These are phyloP conservation scores for Trissolcus japonicus DNA, from an alignment of 2,888 invertebrate species.

Conservation along the genomic window DNA sequence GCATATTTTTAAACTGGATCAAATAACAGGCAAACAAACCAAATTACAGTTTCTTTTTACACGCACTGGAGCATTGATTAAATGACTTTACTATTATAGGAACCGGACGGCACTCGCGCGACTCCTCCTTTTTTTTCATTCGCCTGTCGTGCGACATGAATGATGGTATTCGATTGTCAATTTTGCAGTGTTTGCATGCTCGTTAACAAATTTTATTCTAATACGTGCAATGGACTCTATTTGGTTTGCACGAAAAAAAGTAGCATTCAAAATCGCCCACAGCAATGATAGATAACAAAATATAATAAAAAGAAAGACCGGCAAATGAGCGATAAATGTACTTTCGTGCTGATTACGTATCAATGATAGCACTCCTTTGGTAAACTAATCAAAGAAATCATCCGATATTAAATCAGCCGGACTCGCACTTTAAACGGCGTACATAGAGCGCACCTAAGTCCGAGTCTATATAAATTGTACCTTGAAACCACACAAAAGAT, in stretches of 20 bases:
- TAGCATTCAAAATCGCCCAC: no score
- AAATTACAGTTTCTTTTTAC: neutral
- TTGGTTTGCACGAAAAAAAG: no score
- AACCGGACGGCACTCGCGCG: slow-evolving; percentile 9
- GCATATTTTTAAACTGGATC: no score
- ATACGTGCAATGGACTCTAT: neutral
- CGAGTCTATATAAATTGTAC: neutral
- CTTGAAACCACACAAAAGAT: neutral
- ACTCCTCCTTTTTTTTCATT: slow-evolving; percentile 25
- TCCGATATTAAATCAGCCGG: slow-evolving; percentile 33
- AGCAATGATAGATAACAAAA: neutral
- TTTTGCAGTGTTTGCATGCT: slow-evolving; percentile 27
- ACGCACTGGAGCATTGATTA: neutral
- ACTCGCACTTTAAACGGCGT: slow-evolving; percentile 27
- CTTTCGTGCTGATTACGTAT: slow-evolving; percentile 35
- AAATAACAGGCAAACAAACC: neutral
- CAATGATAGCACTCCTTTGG: slow-evolving; percentile 46
- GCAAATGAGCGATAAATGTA: slow-evolving; percentile 36
- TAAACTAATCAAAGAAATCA: slow-evolving; percentile 42
- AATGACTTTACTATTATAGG: slow-evolving; percentile 26
- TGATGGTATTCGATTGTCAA: slow-evolving; percentile 37
- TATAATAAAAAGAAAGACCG: neutral
- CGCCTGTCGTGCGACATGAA: slow-evolving; percentile 16
- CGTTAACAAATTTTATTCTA: slow-evolving; percentile 29
- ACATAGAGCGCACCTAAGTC: slow-evolving; percentile 16